Evolutionary conservation across 2,888 invertebrate species (phyloP), one percentile per base, ranked within the genome.

Genomic region (Ecliptopera silaceata): DNA sequence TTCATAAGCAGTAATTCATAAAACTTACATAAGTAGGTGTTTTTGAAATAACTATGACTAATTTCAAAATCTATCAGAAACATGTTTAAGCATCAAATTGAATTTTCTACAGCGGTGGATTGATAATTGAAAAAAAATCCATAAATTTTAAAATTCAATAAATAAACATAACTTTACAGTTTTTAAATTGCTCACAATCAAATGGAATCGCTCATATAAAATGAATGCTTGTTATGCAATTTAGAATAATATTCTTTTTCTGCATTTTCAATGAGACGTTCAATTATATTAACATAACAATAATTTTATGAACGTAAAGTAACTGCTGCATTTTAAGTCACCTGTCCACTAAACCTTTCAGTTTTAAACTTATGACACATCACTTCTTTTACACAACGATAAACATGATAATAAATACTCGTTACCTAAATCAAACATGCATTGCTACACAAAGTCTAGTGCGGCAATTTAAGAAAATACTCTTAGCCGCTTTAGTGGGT

Each of bases 241-340:
- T 59, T 65, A 39, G 31, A 54, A 54, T 56, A 45, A 51, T 36
- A 51, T 31, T 51, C 41, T 32, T 47, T 38, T 11, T 22, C 26
- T 31, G 34, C 39, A 29, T 22, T 42, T 53, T 48, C 57, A 59
- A 51, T 51, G 49, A 57, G 51, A 42, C 46, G n/a, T n/a, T n/a
- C 55, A 59, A 58, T 70, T 65, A 60, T 55, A 65, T 64, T 65
- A 64, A 59, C 59, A 61, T 66, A 61, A 62, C 64, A 65, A 65
- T 65, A 54, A 61, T 53, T 54, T 65, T 61, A 61, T 61, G 52
- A 64, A 56, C 48, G 43, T 61, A 56, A 66, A 58, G 63, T 70
- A 61, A 66, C 61, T 55, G 62, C 63, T 62, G 65, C 58, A 66
- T 72, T 68, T 71, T 74, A n/a, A 52, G 41, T 36, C 10, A 12